Percentiles rank a stretch among this genome's conserved stretches.
Evolutionary conservation across 2,113 vertebrate species (phyloP).

Genomic region (Muscicapa adusta): DNA sequence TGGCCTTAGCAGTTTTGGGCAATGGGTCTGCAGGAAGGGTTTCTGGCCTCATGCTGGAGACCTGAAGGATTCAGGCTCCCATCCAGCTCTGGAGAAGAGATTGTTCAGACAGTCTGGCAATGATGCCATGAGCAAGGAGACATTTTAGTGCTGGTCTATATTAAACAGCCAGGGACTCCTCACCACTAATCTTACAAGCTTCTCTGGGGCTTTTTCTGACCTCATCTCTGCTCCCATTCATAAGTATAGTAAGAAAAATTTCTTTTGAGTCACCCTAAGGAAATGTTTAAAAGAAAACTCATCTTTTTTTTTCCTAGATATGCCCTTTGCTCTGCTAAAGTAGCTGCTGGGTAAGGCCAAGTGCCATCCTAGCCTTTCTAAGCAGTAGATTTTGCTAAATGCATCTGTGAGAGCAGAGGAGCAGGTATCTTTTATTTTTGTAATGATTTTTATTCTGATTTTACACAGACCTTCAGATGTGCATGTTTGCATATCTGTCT

Average conservation of each 20-base stretch:
- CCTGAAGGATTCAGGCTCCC: not conserved
- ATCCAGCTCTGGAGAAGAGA: not conserved
- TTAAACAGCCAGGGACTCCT: not conserved
- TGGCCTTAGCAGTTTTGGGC: not conserved
- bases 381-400: not conserved
- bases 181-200: not conserved
- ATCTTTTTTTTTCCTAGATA: not conserved
- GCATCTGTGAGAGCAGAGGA: not conserved
- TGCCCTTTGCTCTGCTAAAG: not conserved
- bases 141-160: not conserved
- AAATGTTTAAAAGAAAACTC: not conserved
- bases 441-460: not conserved
- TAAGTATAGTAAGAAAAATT: not conserved
- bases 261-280: not conserved
- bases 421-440: not conserved
- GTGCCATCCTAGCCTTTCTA: not conserved
- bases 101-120: not conserved
- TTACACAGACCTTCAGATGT: not conserved
- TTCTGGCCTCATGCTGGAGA: not conserved
- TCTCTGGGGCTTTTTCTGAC: not conserved
- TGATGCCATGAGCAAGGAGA: fast-evolving
- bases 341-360: not conserved
- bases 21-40: not conserved
- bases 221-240: not conserved
- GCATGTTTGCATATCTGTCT: not conserved